Conservation (phyloP, 2,888 invertebrate genomes). For the Malthinus flaveolus region DNA sequence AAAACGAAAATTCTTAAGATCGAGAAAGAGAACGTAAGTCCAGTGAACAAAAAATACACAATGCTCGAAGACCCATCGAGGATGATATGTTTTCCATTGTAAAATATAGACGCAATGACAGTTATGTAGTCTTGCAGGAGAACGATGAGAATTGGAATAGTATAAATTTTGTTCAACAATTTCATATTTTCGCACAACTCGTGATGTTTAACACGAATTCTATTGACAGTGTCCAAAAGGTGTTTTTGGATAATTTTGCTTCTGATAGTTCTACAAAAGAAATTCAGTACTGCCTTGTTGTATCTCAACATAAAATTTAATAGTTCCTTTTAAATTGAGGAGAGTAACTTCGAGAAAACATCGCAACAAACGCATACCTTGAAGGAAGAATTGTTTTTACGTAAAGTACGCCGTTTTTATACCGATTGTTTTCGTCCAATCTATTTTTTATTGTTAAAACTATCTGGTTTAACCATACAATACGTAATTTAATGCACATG, state of each 20-base stretch:
- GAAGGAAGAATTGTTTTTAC: no score
- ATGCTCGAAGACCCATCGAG: not conserved
- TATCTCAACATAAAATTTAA: no score
- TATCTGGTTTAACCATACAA: not conserved
- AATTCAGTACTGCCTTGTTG: not conserved
- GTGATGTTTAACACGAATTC: conserved; percentile 1
- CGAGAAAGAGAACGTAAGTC: not conserved
- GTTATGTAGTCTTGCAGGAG: conserved; percentile 9
- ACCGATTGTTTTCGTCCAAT: no score
- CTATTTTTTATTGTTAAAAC: not conserved
- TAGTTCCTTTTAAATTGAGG: no score
- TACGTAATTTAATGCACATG: not conserved
- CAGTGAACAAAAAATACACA: not conserved
- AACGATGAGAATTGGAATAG: conserved; percentile 3
- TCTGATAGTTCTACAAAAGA: not conserved
- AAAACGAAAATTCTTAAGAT: not conserved
- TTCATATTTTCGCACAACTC: not conserved
- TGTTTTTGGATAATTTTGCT: not conserved
- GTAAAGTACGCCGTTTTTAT: no score
- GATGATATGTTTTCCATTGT: conserved; percentile 6
- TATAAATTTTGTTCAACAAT: conserved; percentile 6
- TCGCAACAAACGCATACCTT: no score
- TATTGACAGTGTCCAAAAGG: not conserved
- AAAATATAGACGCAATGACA: conserved; percentile 1
- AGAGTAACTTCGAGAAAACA: no score